phyloP scores from a whole-genome alignment of 2,113 vertebrate species.

The Apeltes quadracus region DNA sequence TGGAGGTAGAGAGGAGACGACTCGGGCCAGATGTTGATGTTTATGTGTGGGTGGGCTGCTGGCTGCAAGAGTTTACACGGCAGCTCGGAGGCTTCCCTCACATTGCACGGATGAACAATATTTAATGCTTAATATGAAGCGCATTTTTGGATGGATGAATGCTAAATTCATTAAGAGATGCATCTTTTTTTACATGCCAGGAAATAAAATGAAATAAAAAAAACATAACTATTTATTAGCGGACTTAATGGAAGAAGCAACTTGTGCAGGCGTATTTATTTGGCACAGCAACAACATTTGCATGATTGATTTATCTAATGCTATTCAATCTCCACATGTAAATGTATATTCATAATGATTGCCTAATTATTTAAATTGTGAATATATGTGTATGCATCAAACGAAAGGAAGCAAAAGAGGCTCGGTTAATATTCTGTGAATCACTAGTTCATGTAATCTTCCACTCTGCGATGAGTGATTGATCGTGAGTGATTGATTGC shows the following conservation, averaged over 20 bases:
- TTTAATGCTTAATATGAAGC: slow-evolving; percentile 21
- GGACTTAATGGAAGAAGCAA: slow-evolving; percentile 27
- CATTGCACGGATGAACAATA: slow-evolving; percentile 20
- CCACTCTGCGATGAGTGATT: slow-evolving; percentile 16
- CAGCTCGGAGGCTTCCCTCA: slow-evolving; percentile 45
- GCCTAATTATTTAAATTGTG: slow-evolving; percentile 28
- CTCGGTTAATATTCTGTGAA: slow-evolving; percentile 26
- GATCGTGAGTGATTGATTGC: slow-evolving; percentile 24
- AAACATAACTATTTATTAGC: slow-evolving; percentile 26
- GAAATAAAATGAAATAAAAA: slow-evolving; percentile 19
- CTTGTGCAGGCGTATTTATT: slow-evolving; percentile 30
- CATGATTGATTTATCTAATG: slow-evolving; percentile 44
- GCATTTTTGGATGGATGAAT: slow-evolving; percentile 19
- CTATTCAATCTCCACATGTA: slow-evolving; percentile 10
- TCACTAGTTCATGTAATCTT: slow-evolving; percentile 35
- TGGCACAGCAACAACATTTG: slow-evolving; percentile 15
- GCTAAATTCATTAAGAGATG: background rate
- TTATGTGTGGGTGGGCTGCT: slow-evolving; percentile 52
- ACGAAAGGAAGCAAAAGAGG: slow-evolving; percentile 24
- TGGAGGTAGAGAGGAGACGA: slow-evolving; percentile 64
- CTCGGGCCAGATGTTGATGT: slow-evolving; percentile 63
- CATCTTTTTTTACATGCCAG: background rate
- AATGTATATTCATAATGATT: slow-evolving; percentile 41
- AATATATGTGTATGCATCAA: slow-evolving; percentile 26
- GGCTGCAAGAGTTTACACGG: slow-evolving; percentile 43